Evolutionary conservation across 2,113 vertebrate species (phyloP).

Genomic region (Etheostoma spectabile): DNA sequence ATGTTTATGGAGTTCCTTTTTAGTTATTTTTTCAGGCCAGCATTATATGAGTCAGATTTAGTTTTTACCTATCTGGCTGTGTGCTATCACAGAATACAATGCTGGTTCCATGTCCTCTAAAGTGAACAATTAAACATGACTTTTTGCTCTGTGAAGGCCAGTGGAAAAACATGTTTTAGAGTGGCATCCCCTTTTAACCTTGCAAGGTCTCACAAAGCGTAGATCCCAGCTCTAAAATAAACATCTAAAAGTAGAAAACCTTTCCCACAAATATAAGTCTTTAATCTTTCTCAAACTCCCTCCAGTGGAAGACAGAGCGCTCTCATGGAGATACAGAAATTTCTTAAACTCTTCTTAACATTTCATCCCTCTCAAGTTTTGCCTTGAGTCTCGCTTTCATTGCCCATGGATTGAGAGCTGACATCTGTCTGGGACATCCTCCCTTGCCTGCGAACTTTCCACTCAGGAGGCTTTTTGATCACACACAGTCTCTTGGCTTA

Average conservation of each 20-base stretch:
- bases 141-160: neutral
- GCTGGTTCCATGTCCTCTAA: neutral
- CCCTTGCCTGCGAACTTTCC: conserved; percentile 51
- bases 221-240: conserved; percentile 62
- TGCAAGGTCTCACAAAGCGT: neutral
- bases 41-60: conserved; percentile 10
- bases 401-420: conserved; percentile 70
- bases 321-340: conserved; percentile 60
- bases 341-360: conserved; percentile 65
- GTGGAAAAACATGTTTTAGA: conserved; percentile 30
- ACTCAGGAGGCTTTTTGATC: conserved; percentile 67
- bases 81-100: conserved; percentile 7
- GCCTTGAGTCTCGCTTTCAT: conserved; percentile 70
- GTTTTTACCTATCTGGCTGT: conserved; percentile 13
- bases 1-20: conserved; percentile 22
- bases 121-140: conserved; percentile 13
- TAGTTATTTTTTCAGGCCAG: neutral
- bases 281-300: conserved; percentile 56
- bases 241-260: conserved; percentile 53
- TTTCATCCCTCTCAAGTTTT: conserved; percentile 75
- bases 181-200: conserved; percentile 38
- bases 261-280: conserved; percentile 57
- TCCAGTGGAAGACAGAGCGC: conserved; percentile 22
- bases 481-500: conserved; percentile 50
- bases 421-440: conserved; percentile 76